Conservation (phyloP, 2,113 vertebrate species). For the Bucco capensis region DNA sequence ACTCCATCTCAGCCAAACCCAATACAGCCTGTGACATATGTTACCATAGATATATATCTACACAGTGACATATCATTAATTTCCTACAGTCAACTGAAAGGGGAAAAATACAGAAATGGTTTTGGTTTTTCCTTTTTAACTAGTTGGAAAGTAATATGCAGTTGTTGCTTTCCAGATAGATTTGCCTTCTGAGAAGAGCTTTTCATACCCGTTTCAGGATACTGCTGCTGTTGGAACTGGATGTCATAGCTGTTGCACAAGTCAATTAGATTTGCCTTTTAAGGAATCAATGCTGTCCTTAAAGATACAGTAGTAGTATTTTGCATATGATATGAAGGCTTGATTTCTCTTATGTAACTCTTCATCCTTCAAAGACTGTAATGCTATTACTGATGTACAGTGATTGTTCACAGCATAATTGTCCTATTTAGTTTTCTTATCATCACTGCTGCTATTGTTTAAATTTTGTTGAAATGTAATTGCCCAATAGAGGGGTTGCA, state of each 20-base stretch:
- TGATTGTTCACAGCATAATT: background rate
- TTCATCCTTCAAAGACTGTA: background rate
- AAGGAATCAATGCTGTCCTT: background rate
- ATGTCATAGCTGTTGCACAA: background rate
- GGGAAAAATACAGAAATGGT: background rate
- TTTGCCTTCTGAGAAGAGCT: background rate
- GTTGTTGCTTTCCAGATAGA: background rate
- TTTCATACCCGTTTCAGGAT: background rate
- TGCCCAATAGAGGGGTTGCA: background rate
- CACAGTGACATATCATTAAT: background rate
- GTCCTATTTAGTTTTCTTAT: background rate
- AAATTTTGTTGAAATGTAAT: background rate
- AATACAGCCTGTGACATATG: too few species aligned
- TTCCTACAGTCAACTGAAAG: background rate
- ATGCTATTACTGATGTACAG: background rate
- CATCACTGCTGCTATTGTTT: background rate
- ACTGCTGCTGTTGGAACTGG: background rate
- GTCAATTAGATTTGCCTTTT: background rate
- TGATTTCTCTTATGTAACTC: background rate
- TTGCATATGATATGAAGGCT: background rate
- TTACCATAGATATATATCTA: background rate
- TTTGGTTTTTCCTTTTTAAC: background rate
- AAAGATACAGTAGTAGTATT: background rate
- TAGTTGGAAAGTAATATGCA: background rate
- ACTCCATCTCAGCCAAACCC: too few species aligned